A percentile compares a stretch with the other conserved stretches of the same genome.
Evolutionary conservation across 2,797 vertebrate species (phyloP).

Genomic region (Enteromius radiatus): DNA sequence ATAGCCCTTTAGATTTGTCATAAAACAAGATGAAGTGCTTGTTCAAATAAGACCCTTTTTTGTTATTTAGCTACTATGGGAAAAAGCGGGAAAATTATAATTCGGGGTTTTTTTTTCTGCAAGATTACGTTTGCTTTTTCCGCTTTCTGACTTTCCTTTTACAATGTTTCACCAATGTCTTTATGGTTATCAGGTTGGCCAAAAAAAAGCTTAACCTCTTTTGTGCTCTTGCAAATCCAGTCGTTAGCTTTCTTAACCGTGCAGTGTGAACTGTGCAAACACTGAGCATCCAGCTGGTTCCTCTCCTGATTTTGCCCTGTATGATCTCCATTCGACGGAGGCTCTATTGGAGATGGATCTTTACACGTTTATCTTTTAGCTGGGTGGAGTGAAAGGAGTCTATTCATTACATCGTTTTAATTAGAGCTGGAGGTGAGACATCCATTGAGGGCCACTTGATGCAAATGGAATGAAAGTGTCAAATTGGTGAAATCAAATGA

Average conservation of each 20-base stretch:
- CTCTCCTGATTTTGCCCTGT: constrained; percentile 30
- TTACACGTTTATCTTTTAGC: constrained; percentile 48
- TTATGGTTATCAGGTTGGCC: not conserved
- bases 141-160: not conserved
- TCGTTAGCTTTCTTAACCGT: constrained; percentile 27
- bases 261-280: constrained; percentile 38
- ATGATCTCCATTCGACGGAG: constrained; percentile 35
- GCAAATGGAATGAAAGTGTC: constrained; percentile 48
- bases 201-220: constrained; percentile 34
- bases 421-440: constrained; percentile 53
- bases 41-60: not conserved
- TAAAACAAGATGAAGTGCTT: not conserved
- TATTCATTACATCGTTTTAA: constrained; percentile 58
- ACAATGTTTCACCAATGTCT: not conserved
- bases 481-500: constrained; percentile 38
- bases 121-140: not conserved
- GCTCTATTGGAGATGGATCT: constrained; percentile 37
- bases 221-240: constrained; percentile 7
- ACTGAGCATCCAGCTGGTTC: constrained; percentile 49
- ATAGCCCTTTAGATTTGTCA: not conserved
- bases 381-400: constrained; percentile 44
- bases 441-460: constrained; percentile 56
- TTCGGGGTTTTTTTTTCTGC: not conserved
- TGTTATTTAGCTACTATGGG: not conserved
- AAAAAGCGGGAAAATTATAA: too few relatives aligned